Conservation (phyloP, 2,888 invertebrate species). For the Argynnis bischoffii region DNA sequence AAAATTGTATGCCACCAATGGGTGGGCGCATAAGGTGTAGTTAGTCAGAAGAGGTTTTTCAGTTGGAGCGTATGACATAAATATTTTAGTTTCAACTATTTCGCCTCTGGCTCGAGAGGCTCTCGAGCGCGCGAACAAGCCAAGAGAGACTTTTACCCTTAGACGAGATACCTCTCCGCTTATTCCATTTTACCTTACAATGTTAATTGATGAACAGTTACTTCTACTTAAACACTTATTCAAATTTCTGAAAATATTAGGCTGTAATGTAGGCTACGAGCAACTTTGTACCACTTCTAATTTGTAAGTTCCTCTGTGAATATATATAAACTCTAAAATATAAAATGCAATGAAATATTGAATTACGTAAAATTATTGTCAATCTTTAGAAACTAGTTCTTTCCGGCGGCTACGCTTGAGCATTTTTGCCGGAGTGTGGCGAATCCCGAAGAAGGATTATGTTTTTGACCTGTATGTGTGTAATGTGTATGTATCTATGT, state of each 20-base stretch:
- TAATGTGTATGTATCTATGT: too few species aligned
- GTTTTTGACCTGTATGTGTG: too few species aligned
- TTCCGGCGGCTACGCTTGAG: too few species aligned
- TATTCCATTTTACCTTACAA: slow-evolving; percentile 42
- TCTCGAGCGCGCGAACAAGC: slow-evolving; percentile 55
- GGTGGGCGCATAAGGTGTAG: slow-evolving; percentile 16
- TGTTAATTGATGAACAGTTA: slow-evolving; percentile 32
- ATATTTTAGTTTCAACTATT: slow-evolving; percentile 44
- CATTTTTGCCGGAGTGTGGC: too few species aligned
- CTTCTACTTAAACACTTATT: slow-evolving; percentile 25
- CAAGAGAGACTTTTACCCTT: slow-evolving; percentile 56
- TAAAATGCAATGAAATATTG: too few species aligned
- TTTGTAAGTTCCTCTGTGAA: too few species aligned
- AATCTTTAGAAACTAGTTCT: too few species aligned
- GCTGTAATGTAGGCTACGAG: not conserved
- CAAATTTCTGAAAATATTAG: slow-evolving; percentile 3
- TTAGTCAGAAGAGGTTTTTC: slow-evolving; percentile 26
- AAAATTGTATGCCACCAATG: slow-evolving; percentile 18
- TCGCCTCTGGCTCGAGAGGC: slow-evolving; percentile 47
- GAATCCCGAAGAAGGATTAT: too few species aligned
- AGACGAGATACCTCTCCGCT: slow-evolving; percentile 48
- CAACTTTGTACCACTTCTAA: not conserved
- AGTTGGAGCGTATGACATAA: slow-evolving; percentile 36
- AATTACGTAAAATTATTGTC: too few species aligned
- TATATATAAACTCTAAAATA: too few species aligned